phyloP scores from a whole-genome alignment of 2,888 invertebrate species.

The Apamea sordens region DNA sequence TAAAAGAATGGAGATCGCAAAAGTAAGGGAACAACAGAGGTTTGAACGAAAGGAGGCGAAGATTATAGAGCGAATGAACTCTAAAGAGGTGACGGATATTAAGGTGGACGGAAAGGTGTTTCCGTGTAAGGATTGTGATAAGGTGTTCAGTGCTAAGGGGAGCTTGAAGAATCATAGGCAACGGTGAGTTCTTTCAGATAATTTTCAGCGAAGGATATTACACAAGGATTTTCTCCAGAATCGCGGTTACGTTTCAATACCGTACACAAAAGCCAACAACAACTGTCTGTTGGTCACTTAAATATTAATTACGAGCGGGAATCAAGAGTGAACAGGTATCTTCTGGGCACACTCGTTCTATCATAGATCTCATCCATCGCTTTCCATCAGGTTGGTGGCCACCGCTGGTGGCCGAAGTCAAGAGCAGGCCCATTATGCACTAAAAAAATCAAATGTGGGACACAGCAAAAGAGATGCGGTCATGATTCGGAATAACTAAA shows the following conservation, averaged over 20 bases:
- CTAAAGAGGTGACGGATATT: conserved; percentile 63
- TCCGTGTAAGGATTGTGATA: conserved; percentile 83
- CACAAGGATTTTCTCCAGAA: not conserved
- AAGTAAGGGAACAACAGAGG: conserved; percentile 71
- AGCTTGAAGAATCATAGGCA: conserved; percentile 83
- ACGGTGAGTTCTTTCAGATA: conserved; percentile 70
- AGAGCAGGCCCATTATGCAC: no score
- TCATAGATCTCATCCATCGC: no score
- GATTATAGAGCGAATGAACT: conserved; percentile 64
- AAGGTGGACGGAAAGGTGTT: conserved; percentile 66
- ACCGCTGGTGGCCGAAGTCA: no score
- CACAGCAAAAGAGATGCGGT: not conserved
- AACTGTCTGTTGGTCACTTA: not conserved
- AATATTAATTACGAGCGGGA: not conserved
- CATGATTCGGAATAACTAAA: not conserved
- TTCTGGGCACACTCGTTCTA: no score
- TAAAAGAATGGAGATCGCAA: conserved; percentile 73
- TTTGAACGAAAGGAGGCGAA: conserved; percentile 72
- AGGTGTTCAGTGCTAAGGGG: conserved; percentile 76
- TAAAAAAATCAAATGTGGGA: not conserved
- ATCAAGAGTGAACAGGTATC: not conserved
- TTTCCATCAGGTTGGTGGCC: no score
- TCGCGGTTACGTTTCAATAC: not conserved
- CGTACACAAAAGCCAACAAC: not conserved
- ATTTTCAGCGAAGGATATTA: not conserved